A percentile compares a stretch with the other conserved stretches of the same genome.
phyloP scores from a whole-genome alignment of 2,797 vertebrate genomes.

The Smutsia temminckii region DNA sequence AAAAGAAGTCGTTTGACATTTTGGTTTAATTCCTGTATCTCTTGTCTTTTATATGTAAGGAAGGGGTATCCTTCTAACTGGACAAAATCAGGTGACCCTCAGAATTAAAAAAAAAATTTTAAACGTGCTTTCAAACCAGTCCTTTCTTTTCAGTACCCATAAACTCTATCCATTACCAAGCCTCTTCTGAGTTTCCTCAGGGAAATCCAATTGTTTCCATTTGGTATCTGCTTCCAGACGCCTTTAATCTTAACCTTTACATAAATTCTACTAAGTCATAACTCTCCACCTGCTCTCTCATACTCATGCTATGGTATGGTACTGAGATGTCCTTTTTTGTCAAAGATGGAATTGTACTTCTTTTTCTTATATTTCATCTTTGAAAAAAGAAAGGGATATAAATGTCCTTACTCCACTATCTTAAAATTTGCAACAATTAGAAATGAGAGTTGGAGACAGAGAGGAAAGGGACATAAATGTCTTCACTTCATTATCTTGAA shows the following conservation, averaged over 20 bases:
- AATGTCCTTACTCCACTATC: neutral
- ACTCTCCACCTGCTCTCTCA: neutral
- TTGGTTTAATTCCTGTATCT: neutral
- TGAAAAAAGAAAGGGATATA: neutral
- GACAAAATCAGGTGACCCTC: neutral
- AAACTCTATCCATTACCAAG: neutral
- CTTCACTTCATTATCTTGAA: neutral
- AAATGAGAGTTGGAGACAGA: neutral
- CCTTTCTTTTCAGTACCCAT: neutral
- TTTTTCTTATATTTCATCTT: neutral
- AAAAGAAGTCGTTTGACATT: neutral
- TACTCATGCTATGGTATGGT: neutral
- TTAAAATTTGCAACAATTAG: neutral
- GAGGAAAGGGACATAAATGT: neutral
- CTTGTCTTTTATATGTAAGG: neutral
- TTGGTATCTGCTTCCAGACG: neutral
- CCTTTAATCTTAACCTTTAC: neutral
- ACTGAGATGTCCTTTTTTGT: neutral
- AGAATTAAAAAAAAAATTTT: neutral
- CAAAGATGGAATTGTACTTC: neutral
- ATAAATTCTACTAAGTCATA: neutral
- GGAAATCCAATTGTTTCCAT: neutral
- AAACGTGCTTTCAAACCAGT: neutral
- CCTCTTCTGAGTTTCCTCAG: neutral
- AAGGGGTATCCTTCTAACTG: neutral